phyloP scores from a whole-genome alignment of 2,888 invertebrate species.

The Panzeria rudis region DNA sequence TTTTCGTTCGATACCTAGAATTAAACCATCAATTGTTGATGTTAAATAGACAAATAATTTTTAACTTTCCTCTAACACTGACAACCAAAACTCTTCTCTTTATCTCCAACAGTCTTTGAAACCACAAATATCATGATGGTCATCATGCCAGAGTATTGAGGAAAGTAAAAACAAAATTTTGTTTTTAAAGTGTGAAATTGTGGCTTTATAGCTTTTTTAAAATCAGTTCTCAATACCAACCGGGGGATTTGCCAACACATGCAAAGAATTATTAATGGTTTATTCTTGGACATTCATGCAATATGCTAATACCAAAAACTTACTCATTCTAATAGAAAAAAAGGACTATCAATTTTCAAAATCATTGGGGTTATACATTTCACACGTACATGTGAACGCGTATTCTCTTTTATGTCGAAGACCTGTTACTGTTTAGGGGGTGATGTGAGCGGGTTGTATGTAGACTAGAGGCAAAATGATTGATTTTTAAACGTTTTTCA shows the following conservation, averaged over 20 bases:
- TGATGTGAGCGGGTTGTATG: constrained; percentile 45
- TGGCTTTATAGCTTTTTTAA: constrained; percentile 58
- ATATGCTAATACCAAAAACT: constrained; percentile 64
- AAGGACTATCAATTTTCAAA: constrained; percentile 69
- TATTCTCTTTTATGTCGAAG: background rate
- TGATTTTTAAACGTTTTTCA: constrained; percentile 73
- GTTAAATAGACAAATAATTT: constrained; percentile 71
- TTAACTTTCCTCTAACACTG: constrained; percentile 6
- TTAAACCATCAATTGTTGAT: constrained; percentile 59
- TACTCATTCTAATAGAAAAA: constrained; percentile 20
- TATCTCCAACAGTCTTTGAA: constrained; percentile 1
- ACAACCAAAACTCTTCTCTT: background rate
- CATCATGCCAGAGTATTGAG: constrained; percentile 52
- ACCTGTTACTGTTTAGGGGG: background rate
- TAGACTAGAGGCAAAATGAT: constrained; percentile 48
- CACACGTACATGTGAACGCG: constrained; percentile 23
- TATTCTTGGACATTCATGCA: constrained; percentile 57
- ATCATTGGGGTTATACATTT: constrained; percentile 58
- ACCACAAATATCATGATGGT: constrained; percentile 70
- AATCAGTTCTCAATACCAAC: constrained; percentile 47
- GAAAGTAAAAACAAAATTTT: constrained; percentile 22
- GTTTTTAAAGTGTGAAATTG: constrained; percentile 63
- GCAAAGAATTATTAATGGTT: constrained; percentile 70
- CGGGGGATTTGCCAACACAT: constrained; percentile 56
- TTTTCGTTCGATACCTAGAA: constrained; percentile 10